These are phyloP conservation scores for Erethizon dorsatum DNA, from an alignment of 2,797 vertebrate species.

Conservation along the genomic window DNA sequence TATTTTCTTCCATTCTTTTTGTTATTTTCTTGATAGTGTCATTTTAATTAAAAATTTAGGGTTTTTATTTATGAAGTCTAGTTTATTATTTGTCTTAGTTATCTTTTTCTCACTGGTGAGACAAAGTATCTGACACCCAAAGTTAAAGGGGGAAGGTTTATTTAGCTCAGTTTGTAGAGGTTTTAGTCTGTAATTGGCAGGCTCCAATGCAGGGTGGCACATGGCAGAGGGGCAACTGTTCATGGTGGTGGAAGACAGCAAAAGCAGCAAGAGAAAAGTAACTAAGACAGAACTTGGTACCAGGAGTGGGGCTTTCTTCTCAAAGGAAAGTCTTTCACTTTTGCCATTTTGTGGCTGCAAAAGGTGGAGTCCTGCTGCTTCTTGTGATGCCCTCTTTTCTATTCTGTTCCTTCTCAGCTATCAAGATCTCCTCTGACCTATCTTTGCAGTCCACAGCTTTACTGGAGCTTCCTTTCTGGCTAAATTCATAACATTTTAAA, in stretches of 20 bases:
- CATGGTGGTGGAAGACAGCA: neutral
- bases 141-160: neutral
- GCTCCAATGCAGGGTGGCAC: neutral
- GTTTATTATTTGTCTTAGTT: neutral
- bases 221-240: neutral
- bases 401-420: neutral
- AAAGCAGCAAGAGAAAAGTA: neutral
- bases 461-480: neutral
- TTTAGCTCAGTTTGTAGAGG: neutral
- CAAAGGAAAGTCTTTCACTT: neutral
- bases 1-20: constrained; percentile 37
- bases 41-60: neutral
- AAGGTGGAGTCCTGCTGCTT: neutral
- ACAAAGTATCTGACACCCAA: neutral
- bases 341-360: neutral
- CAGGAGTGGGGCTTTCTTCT: neutral
- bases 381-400: neutral
- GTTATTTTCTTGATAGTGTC: constrained; percentile 10
- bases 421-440: neutral
- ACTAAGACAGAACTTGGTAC: neutral
- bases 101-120: neutral
- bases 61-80: constrained; percentile 39
- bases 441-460: neutral
- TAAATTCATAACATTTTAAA: neutral
- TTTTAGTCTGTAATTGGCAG: neutral